Conservation (phyloP, 2,113 vertebrate genomes). For the Tragelaphus scriptus region DNA sequence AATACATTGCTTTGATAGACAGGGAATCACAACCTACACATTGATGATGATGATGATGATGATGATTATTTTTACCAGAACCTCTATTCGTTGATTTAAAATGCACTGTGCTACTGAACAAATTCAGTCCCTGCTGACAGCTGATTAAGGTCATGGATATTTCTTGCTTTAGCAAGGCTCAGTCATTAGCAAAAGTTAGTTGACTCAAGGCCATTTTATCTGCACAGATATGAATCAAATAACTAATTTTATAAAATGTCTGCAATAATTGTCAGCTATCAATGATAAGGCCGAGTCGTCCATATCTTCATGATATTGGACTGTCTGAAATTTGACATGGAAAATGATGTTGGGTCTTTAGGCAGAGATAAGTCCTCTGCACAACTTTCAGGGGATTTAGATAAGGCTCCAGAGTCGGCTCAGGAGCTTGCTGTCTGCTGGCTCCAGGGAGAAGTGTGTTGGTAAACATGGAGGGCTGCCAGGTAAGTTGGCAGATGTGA, state of each 20-base stretch:
- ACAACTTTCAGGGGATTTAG: constrained; percentile 47
- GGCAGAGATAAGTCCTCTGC: constrained; percentile 35
- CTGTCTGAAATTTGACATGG: constrained; percentile 50
- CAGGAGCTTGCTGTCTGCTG: constrained; percentile 10
- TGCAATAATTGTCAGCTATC: constrained; percentile 51
- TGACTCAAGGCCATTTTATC: constrained; percentile 38
- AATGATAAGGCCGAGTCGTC: constrained; percentile 51
- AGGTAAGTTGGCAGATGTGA: constrained; percentile 56
- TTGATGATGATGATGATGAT: no score
- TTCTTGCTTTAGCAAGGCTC: constrained; percentile 38
- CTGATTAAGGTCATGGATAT: constrained; percentile 33
- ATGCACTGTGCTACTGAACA: constrained; percentile 24
- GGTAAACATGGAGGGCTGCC: constrained; percentile 40
- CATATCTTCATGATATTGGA: constrained; percentile 43
- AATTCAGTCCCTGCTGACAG: constrained; percentile 6
- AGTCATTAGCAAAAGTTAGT: constrained; percentile 48
- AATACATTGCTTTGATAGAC: neutral
- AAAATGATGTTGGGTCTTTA: constrained; percentile 47
- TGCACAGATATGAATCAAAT: constrained; percentile 55
- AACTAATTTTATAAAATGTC: constrained; percentile 49
- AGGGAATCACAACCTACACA: neutral
- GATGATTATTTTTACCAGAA: neutral
- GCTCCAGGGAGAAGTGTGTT: constrained; percentile 31
- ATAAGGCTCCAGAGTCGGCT: neutral
- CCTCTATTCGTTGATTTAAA: neutral